These are phyloP conservation scores for Lepidocyrtoides sp. DNA, from an alignment of 2,888 invertebrate genomes.

Conservation along the genomic window DNA sequence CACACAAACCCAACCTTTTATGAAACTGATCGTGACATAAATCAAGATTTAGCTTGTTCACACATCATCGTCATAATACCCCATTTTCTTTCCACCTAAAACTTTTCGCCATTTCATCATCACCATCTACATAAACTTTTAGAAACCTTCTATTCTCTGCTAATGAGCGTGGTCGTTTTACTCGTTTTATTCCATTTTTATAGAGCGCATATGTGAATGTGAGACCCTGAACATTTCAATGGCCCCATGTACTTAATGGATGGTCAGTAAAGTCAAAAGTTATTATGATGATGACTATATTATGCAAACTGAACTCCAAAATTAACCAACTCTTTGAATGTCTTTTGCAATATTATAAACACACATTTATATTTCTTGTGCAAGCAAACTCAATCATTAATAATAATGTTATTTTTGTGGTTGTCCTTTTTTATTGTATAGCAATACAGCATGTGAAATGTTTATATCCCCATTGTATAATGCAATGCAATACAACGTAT, in stretches of 20 bases:
- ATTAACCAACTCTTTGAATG: neutral
- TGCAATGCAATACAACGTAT: neutral
- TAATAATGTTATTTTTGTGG: too few species aligned
- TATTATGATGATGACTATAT: conserved; percentile 34
- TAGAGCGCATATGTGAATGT: neutral
- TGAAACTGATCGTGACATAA: conserved; percentile 58
- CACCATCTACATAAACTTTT: conserved; percentile 37
- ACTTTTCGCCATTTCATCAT: conserved; percentile 17
- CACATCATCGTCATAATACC: conserved; percentile 1
- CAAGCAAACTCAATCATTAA: conserved; percentile 26
- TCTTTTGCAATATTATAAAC: neutral
- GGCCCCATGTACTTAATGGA: conserved; percentile 32
- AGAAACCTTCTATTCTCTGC: conserved; percentile 22
- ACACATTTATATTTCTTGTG: neutral
- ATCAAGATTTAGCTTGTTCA: conserved; percentile 51
- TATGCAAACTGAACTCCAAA: neutral
- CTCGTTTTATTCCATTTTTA: neutral
- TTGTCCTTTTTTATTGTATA: neutral
- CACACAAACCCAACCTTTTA: conserved; percentile 35
- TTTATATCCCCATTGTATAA: neutral
- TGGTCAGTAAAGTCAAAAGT: conserved; percentile 21
- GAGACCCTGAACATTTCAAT: conserved; percentile 61
- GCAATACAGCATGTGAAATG: neutral
- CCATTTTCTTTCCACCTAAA: neutral
- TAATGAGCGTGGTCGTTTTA: conserved; percentile 19